Conservation (phyloP, 1,140 invertebrate species). For the Aphelenchoides avenae region DNA sequence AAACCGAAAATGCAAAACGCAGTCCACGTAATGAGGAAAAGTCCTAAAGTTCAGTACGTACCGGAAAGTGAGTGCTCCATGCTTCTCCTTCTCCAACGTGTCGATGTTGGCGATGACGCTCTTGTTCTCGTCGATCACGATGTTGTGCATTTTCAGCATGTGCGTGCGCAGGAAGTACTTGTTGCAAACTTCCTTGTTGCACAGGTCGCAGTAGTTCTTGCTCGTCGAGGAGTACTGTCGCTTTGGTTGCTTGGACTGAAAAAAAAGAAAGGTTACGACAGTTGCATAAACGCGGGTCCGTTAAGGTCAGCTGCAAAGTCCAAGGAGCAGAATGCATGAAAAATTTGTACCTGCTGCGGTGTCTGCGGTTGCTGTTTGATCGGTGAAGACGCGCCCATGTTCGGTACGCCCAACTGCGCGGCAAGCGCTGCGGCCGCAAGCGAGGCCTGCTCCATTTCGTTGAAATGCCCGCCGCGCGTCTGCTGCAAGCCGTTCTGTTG, state of each 20-base stretch:
- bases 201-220: conserved; percentile 90
- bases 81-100: conserved; percentile 49
- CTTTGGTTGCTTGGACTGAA: conserved; percentile 26
- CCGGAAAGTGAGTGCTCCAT: conserved; percentile 47
- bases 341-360: neutral
- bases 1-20: conserved; percentile 23
- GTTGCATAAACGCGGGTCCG: neutral
- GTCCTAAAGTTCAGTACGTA: conserved; percentile 5
- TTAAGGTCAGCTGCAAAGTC: neutral
- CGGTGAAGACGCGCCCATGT: neutral
- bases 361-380: neutral
- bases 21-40: conserved; percentile 3
- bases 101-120: conserved; percentile 58
- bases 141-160: conserved; percentile 98
- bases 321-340: neutral
- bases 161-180: conserved; percentile 99
- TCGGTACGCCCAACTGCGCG: neutral
- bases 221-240: conserved; percentile 64
- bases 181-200: conserved; percentile 97
- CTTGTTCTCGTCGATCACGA: conserved; percentile 70
- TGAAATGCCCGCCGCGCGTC: too few species aligned
- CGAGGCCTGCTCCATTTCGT: neutral
- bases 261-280: neutral
- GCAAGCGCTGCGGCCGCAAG: neutral
- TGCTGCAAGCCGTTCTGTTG: neutral